Percentiles rank a stretch among this genome's conserved stretches.
Evolutionary conservation across 2,888 invertebrate genomes (phyloP).

Genomic region (Idaea aversata): DNA sequence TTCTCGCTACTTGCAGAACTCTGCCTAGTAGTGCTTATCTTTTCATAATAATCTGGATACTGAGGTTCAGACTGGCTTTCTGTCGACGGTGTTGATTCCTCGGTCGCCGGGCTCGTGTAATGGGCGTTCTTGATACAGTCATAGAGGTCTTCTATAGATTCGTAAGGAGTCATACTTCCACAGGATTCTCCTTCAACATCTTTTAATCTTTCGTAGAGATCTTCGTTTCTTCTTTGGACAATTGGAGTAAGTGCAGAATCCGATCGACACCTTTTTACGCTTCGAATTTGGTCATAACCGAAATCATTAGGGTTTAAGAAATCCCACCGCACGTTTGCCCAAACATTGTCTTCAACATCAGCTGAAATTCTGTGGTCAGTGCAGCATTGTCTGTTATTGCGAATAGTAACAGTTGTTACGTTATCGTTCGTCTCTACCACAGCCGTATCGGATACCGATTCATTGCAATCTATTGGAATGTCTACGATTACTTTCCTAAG

Average conservation of each 20-base stretch:
- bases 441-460: slow-evolving; percentile 58
- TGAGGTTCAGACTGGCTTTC: slow-evolving; percentile 70
- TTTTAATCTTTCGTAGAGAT: slow-evolving; percentile 67
- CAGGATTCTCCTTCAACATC: slow-evolving; percentile 66
- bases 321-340: slow-evolving; percentile 74
- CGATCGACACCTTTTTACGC: slow-evolving; percentile 70
- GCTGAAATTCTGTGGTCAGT: slow-evolving; percentile 73
- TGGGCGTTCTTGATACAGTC: slow-evolving; percentile 75
- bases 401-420: slow-evolving; percentile 65
- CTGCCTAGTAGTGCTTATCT: slow-evolving; percentile 64
- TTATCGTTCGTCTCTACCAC: slow-evolving; percentile 62
- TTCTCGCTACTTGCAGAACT: slow-evolving; percentile 74
- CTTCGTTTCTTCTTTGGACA: slow-evolving; percentile 61
- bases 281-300: slow-evolving; percentile 69
- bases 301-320: slow-evolving; percentile 72
- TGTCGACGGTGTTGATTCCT: slow-evolving; percentile 69
- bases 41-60: slow-evolving; percentile 68
- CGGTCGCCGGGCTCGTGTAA: slow-evolving; percentile 60
- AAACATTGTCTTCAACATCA: slow-evolving; percentile 69
- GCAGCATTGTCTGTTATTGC: slow-evolving; percentile 67
- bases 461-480: slow-evolving; percentile 64
- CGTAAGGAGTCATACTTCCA: slow-evolving; percentile 73
- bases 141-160: slow-evolving; percentile 75
- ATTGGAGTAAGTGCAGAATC: slow-evolving; percentile 71
- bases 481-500: slow-evolving; percentile 67